Percentiles rank a stretch among this genome's conserved stretches.
phyloP scores from a whole-genome alignment of 2,888 invertebrate species.

The Himalopsyche anomala region DNA sequence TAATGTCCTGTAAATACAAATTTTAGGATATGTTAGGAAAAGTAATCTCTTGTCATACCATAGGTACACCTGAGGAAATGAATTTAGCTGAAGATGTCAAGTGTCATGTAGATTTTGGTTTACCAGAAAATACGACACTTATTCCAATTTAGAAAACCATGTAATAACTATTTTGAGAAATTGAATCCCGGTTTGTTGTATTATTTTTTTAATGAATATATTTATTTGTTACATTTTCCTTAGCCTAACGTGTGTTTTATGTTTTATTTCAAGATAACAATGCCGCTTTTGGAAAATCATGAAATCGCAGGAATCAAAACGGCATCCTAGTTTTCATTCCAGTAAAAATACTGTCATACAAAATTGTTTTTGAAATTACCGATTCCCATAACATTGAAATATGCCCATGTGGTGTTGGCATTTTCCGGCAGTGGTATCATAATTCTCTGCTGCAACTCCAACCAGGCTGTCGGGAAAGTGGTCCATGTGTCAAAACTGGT shows the following conservation, averaged over 20 bases:
- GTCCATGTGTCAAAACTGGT: conserved; percentile 67
- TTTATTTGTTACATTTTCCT: neutral
- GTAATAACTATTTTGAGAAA: neutral
- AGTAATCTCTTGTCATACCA: too few relatives aligned
- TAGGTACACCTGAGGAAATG: too few relatives aligned
- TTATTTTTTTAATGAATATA: neutral
- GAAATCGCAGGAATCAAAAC: too few relatives aligned
- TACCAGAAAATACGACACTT: neutral
- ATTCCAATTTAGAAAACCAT: neutral
- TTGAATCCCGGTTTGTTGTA: neutral
- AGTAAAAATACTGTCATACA: too few relatives aligned
- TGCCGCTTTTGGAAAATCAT: too few relatives aligned
- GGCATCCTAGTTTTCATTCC: too few relatives aligned
- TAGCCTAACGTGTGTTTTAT: too few relatives aligned
- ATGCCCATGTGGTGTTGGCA: conserved; percentile 73
- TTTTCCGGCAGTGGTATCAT: conserved; percentile 67
- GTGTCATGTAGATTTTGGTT: too few relatives aligned
- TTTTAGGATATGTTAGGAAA: too few relatives aligned
- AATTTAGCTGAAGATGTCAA: too few relatives aligned
- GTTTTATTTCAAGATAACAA: too few relatives aligned
- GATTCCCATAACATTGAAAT: conserved; percentile 80
- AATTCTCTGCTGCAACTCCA: conserved; percentile 67
- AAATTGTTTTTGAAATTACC: conserved; percentile 70
- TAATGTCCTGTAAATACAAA: conserved; percentile 75
- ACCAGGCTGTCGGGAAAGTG: conserved; percentile 71